Percentiles rank a stretch among this genome's conserved stretches.
phyloP scores from a whole-genome alignment of 2,888 invertebrate species.

The Lissonota sp. region DNA sequence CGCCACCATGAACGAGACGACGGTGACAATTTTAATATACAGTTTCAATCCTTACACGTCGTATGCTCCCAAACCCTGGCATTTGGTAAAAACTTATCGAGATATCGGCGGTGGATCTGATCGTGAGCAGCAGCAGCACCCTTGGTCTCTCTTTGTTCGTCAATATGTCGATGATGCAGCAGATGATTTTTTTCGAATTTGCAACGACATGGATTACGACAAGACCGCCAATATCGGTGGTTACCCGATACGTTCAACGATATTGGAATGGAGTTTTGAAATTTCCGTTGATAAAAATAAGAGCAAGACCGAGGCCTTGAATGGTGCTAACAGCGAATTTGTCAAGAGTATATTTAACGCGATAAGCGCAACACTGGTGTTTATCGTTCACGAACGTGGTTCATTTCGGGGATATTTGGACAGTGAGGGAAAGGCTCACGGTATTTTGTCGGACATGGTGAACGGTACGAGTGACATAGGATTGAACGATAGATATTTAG shows the following conservation, averaged over 20 bases:
- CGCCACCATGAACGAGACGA: slow-evolving; percentile 40
- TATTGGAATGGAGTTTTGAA: background rate
- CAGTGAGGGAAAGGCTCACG: background rate
- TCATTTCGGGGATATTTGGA: background rate
- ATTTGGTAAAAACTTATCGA: background rate
- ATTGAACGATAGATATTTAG: background rate
- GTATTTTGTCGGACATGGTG: background rate
- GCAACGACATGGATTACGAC: background rate
- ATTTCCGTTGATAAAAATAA: background rate
- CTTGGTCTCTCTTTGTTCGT: background rate
- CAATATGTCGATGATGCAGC: background rate
- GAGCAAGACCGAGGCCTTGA: background rate
- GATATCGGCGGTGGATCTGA: background rate
- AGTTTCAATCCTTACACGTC: slow-evolving; percentile 64
- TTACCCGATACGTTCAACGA: background rate
- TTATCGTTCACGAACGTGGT: background rate
- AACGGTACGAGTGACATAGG: background rate
- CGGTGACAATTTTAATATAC: slow-evolving; percentile 41
- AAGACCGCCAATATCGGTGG: background rate
- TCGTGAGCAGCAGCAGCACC: background rate
- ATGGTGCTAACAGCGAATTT: background rate
- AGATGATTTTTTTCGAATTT: background rate
- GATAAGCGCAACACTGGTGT: background rate
- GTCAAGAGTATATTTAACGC: background rate
- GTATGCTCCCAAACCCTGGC: slow-evolving; percentile 50